Conservation (phyloP, 2,888 invertebrate species). For the Tetragonula carbonaria region DNA sequence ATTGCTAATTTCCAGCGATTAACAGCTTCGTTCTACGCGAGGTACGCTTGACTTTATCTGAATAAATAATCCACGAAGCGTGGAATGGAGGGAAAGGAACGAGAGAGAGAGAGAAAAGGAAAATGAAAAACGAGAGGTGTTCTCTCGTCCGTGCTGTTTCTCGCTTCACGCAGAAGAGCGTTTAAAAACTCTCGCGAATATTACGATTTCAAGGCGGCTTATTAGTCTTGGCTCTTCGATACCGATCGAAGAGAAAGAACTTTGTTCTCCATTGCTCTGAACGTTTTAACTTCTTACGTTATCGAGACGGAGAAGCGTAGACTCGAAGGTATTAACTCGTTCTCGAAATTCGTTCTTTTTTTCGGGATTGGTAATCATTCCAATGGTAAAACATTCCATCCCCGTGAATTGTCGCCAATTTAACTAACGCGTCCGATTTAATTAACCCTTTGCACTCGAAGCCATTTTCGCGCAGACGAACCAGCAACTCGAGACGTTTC, state of each 20-base stretch:
- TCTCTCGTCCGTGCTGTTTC: background rate
- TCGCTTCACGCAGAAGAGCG: background rate
- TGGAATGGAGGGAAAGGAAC: background rate
- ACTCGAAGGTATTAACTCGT: slow-evolving; percentile 8
- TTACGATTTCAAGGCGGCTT: slow-evolving; percentile 26
- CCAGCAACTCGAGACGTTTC: no score
- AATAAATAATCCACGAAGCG: background rate
- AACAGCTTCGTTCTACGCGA: background rate
- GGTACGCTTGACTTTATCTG: background rate
- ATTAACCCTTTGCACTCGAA: no score
- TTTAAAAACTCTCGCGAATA: slow-evolving; percentile 4
- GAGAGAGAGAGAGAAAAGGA: background rate
- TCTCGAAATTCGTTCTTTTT: slow-evolving; percentile 9
- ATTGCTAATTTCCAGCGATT: slow-evolving; percentile 26
- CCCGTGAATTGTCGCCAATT: background rate
- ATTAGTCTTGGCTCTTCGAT: slow-evolving; percentile 11
- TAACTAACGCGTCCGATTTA: background rate
- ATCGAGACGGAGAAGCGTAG: background rate
- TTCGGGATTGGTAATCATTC: background rate
- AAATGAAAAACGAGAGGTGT: background rate
- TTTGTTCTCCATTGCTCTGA: background rate
- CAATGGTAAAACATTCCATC: background rate
- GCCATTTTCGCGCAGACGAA: no score
- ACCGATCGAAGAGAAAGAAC: slow-evolving; percentile 11
- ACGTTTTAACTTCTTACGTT: slow-evolving; percentile 5